Base-by-base conservation (phyloP, 2,113 vertebrate genomes). In the Nannospalax galili region DNA sequence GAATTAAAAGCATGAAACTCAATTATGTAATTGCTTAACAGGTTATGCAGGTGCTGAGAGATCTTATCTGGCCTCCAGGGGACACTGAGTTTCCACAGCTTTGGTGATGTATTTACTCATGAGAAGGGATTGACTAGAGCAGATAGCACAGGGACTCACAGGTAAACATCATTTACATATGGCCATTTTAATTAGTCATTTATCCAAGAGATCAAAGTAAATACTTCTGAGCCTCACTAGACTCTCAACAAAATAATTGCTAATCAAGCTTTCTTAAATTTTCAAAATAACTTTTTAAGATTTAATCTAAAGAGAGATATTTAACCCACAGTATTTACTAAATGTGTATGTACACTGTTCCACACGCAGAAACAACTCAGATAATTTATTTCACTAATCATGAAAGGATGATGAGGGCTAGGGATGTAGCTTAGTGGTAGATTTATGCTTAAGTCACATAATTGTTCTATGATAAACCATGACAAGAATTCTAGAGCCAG, bases 131-230 rank as follows among this genome's bases (percentile, higher is more conserved):
- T 97, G 93, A 95, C 93, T 92, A 35, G 26, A 58, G 75, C 84
- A 87, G 93, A 96, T 26, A 93, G 95, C 92, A 37, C 70, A 77
- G 87, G 78, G 87, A 77, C 93, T 84, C 97, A 93, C 58, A 86
- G 93, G 92, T 97, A 97, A 92, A 90, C 94, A 93, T 91, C 16
- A 67, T 91, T 95, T 95, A 82, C 90, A 95, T 86, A 84, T n/a
- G 91, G 81, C 80, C 97, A 88, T 92, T 52, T 94, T 96, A 98
- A 97, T 96, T 95, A 96, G 64, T 10, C 90, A 88, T 96, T 97
- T 94, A 93, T 93, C 73, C 95, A 89, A 90, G 95, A 97, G 93
- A 97, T 95, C 94, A 97, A 94, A 96, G 90, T 79, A 97, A 97
- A 90, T 96, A 97, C 81, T 96, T 94, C 84, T 88, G 69, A 79